Percentiles rank a stretch among this genome's conserved stretches.
phyloP scores from a whole-genome alignment of 2,797 vertebrate species.

The Squalus acanthias region DNA sequence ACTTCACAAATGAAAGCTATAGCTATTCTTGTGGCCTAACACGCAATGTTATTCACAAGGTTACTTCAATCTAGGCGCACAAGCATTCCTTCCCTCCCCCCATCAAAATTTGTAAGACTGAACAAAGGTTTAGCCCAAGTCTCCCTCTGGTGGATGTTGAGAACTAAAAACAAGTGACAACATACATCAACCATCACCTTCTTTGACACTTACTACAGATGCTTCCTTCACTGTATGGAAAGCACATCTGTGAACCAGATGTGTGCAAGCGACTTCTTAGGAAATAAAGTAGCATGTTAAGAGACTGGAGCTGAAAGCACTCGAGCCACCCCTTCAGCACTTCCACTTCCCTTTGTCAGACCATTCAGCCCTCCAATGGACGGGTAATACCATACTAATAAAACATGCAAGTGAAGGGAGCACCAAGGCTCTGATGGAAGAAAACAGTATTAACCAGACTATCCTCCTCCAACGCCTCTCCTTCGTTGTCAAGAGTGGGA shows the following conservation, averaged over 20 bases:
- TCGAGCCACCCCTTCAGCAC: neutral
- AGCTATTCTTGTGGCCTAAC: too few relatives aligned
- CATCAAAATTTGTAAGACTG: neutral
- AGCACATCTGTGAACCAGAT: neutral
- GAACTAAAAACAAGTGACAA: neutral
- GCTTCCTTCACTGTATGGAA: neutral
- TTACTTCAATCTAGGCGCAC: neutral
- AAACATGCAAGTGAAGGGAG: neutral
- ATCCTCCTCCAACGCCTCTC: neutral
- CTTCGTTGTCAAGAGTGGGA: neutral
- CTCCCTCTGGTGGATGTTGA: conserved; percentile 4
- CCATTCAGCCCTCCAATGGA: neutral
- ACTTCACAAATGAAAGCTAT: neutral
- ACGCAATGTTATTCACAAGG: neutral
- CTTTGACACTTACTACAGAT: neutral
- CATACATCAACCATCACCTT: neutral
- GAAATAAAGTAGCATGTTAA: neutral
- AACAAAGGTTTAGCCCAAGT: neutral
- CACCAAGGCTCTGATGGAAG: neutral
- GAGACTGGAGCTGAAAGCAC: neutral
- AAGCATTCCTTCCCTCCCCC: neutral
- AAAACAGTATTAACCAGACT: neutral
- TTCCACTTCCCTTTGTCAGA: neutral
- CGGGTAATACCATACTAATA: neutral
- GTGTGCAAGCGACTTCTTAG: neutral